A percentile compares a stretch with the other conserved stretches of the same genome.
phyloP scores from a whole-genome alignment of 2,797 vertebrate genomes.

The Chiloscyllium punctatum region DNA sequence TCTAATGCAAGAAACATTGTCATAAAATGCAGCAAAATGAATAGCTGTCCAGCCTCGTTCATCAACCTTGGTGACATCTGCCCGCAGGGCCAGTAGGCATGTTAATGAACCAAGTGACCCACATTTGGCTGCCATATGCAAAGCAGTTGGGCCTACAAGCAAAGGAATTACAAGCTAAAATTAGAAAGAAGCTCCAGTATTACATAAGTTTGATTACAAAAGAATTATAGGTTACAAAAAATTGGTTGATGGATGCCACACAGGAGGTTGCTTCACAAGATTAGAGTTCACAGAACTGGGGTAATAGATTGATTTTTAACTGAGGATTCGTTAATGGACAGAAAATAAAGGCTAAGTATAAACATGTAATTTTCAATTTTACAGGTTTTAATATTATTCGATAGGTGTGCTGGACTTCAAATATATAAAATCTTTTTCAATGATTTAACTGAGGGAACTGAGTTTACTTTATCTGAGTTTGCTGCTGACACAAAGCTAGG shows the following conservation, averaged over 20 bases:
- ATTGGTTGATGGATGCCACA: background rate
- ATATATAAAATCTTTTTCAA: background rate
- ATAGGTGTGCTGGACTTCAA: background rate
- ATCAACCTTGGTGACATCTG: conserved; percentile 53
- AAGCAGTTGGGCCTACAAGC: conserved; percentile 54
- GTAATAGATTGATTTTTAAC: background rate
- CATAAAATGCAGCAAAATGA: conserved; percentile 64
- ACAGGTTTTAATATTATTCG: background rate
- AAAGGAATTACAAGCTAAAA: conserved; percentile 11
- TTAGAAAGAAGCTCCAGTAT: background rate
- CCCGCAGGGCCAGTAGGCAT: conserved; percentile 59
- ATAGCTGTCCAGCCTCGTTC: conserved; percentile 63
- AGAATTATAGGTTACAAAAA: background rate
- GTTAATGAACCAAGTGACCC: conserved; percentile 56
- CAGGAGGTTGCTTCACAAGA: background rate
- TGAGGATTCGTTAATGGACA: background rate
- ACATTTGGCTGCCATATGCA: conserved; percentile 63
- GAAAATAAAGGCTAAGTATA: background rate
- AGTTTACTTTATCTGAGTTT: background rate
- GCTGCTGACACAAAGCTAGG: background rate
- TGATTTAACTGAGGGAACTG: background rate
- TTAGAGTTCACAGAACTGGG: background rate
- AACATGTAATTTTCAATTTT: background rate
- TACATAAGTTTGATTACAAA: background rate
- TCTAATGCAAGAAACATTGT: conserved; percentile 57